Percentiles rank a stretch among this genome's conserved stretches.
phyloP scores from a whole-genome alignment of 2,888 invertebrate species.

The Aricia artaxerxes region DNA sequence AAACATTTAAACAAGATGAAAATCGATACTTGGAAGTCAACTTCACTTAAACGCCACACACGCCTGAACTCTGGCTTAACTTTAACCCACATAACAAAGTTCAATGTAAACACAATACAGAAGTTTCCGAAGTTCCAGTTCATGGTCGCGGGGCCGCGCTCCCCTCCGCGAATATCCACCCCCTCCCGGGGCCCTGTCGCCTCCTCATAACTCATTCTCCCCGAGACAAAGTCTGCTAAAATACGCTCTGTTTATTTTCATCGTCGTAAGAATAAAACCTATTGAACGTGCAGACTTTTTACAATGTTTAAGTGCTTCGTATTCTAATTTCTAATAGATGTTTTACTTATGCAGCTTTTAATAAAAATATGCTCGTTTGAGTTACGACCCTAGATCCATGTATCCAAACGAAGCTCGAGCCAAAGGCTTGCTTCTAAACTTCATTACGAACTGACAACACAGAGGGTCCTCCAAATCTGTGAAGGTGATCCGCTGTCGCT shows the following conservation, averaged over 20 bases:
- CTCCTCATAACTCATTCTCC: slow-evolving; percentile 38
- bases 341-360: not conserved
- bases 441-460: slow-evolving; percentile 2
- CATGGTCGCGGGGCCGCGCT: slow-evolving; percentile 71
- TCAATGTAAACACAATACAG: slow-evolving; percentile 81
- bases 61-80: slow-evolving; percentile 78
- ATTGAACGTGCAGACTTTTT: not conserved
- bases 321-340: not conserved
- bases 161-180: slow-evolving; percentile 49
- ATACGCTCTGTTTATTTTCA: slow-evolving; percentile 26
- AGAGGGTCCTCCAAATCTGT: slow-evolving; percentile 8
- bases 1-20: slow-evolving; percentile 75
- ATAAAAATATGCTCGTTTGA: not conserved
- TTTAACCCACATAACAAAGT: slow-evolving; percentile 82
- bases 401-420: not conserved
- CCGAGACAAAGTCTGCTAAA: slow-evolving; percentile 29
- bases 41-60: slow-evolving; percentile 76
- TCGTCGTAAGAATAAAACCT: slow-evolving; percentile 7
- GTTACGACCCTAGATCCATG: not conserved
- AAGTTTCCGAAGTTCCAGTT: slow-evolving; percentile 77
- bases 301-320: not conserved
- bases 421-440: slow-evolving; percentile 5
- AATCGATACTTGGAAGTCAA: slow-evolving; percentile 77
- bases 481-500: slow-evolving; percentile 9
- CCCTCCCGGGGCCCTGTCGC: slow-evolving; percentile 43